A percentile compares a stretch with the other conserved stretches of the same genome.
These are phyloP conservation scores for Australoheros facetus DNA, from an alignment of 2,797 vertebrate species.

Conservation along the genomic window DNA sequence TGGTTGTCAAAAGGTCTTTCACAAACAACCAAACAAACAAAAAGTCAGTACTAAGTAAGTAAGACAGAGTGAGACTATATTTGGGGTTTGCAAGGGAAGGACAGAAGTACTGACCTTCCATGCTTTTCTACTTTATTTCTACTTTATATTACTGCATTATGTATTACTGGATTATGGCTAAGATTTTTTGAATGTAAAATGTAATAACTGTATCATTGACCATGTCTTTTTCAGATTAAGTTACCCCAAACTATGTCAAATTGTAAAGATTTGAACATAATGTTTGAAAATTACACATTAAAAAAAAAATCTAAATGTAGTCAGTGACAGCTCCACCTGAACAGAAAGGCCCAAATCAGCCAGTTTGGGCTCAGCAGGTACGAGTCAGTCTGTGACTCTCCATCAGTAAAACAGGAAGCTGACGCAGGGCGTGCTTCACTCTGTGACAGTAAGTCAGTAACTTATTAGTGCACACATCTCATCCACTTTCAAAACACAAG, in stretches of 20 bases:
- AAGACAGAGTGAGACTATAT: not conserved
- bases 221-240: not conserved
- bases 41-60: not conserved
- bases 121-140: not conserved
- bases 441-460: too few relatives aligned
- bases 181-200: not conserved
- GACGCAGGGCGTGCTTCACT: not conserved
- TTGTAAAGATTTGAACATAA: not conserved
- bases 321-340: not conserved
- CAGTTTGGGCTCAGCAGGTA: not conserved
- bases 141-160: not conserved
- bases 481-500: too few relatives aligned
- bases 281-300: not conserved
- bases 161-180: not conserved
- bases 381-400: fast-evolving
- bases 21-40: too few relatives aligned
- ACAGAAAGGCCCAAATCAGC: not conserved
- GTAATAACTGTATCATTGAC: fast-evolving
- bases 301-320: not conserved
- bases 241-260: not conserved
- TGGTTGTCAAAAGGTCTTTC: too few relatives aligned
- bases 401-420: not conserved
- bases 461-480: too few relatives aligned
- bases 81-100: not conserved
- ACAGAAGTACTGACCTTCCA: fast-evolving